A percentile compares a stretch with the other conserved stretches of the same genome.
phyloP scores from a whole-genome alignment of 1,140 invertebrate genomes.

The Cecropterus lyciades region DNA sequence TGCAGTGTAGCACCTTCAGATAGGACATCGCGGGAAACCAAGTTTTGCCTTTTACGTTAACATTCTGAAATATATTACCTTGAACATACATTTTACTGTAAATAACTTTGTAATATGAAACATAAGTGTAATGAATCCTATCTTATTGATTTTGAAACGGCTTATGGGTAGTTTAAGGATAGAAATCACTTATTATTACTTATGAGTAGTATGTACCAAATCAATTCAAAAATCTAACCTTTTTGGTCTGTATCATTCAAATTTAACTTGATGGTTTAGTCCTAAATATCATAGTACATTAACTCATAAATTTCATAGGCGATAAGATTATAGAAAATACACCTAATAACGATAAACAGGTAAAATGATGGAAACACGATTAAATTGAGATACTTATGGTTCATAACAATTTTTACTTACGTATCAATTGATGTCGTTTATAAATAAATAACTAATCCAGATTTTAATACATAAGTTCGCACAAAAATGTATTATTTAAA shows the following conservation, averaged over 20 bases:
- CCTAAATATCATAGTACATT: neutral
- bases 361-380: neutral
- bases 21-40: conserved; percentile 63
- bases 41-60: conserved; percentile 47
- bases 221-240: too few relatives aligned
- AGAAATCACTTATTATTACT: too few relatives aligned
- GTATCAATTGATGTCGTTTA: neutral
- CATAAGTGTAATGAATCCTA: too few relatives aligned
- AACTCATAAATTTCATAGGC: neutral
- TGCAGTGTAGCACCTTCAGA: conserved; percentile 66
- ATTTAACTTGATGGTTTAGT: neutral
- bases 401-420: neutral
- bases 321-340: conserved; percentile 2
- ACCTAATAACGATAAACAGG: neutral
- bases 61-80: conserved; percentile 59
- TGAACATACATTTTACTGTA: too few relatives aligned
- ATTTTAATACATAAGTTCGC: neutral
- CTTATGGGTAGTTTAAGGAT: too few relatives aligned
- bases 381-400: too few relatives aligned
- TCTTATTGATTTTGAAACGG: too few relatives aligned
- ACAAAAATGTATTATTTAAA: neutral
- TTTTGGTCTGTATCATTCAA: neutral
- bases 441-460: neutral
- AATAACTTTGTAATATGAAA: too few relatives aligned
- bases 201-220: too few relatives aligned